Base-by-base conservation (phyloP, 1,140 invertebrate species). In the Heterodera carotae region DNA sequence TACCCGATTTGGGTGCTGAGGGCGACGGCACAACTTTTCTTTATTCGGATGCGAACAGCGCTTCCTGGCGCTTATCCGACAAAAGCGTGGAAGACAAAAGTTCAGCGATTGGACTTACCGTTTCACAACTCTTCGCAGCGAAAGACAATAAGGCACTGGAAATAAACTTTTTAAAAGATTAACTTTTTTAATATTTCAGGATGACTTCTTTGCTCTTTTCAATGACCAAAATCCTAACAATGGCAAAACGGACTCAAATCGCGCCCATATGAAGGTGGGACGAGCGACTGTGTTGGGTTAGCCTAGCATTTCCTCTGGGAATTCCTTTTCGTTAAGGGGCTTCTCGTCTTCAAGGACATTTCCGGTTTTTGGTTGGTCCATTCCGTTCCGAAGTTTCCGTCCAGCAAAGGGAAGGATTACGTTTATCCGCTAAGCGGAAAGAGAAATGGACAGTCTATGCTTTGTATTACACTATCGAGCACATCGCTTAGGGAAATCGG, bases 281-380 rank as follows among this genome's bases (percentile, higher is more conserved):
- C 39, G 39, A 43, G 7, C 39, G 39, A 43, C 39, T 43, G 39
- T 10, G n/a, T n/a, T n/a, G n/a, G n/a, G n/a, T 43, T 4, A 12
- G n/a, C n/a, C n/a, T n/a, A n/a, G n/a, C n/a, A n/a, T n/a, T n/a
- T n/a, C n/a, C n/a, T n/a, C n/a, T n/a, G n/a, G n/a, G n/a, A n/a
- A n/a, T n/a, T n/a, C n/a, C n/a, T n/a, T n/a, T n/a, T n/a, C n/a
- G n/a, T n/a, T 56, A 12, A 74, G 56, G 89, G 95, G 2, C 91
- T 93, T 0, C 87, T 96, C 22, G 89, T 92, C 8, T 91, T 92
- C n/a, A 91, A 93, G 81, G 88, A 90, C 22, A 87, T 90, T 7
- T 90, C 90, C 39, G 94, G 94, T 3, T 91, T 95, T 82, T 97
- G 94, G 94, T 84, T 97, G 60, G 91, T 96, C 25, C 95, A 97